A percentile compares a stretch with the other conserved stretches of the same genome.
Conservation (phyloP, 2,113 vertebrate species). For the Xiphophorus hellerii region DNA sequence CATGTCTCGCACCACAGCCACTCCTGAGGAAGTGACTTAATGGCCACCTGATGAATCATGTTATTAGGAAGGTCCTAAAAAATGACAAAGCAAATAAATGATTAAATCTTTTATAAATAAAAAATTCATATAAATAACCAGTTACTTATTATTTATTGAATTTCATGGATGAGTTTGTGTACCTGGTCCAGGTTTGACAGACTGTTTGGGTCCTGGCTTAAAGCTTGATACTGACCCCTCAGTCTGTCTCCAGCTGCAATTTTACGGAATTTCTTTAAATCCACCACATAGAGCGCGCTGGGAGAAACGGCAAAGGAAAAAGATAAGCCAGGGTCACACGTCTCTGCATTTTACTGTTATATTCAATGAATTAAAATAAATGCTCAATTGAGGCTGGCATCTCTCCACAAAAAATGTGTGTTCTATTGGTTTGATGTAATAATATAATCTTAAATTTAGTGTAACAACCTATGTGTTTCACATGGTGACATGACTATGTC, state of each 20-base stretch:
- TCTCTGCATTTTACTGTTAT: slow-evolving; percentile 1
- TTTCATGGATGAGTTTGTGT: background rate
- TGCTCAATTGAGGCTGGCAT: too few relatives aligned
- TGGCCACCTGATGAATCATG: slow-evolving; percentile 98
- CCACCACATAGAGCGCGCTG: slow-evolving; percentile 95
- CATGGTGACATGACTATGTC: too few relatives aligned
- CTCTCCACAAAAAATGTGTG: too few relatives aligned
- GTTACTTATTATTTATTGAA: background rate
- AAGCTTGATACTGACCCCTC: slow-evolving; percentile 93
- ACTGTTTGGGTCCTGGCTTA: slow-evolving; percentile 97
- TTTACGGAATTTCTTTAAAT: slow-evolving; percentile 94
- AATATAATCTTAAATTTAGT: background rate
- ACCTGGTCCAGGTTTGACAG: slow-evolving; percentile 98
- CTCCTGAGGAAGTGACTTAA: slow-evolving; percentile 96
- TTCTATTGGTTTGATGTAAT: too few relatives aligned
- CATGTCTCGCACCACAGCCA: slow-evolving; percentile 99
- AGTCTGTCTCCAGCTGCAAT: slow-evolving; percentile 95
- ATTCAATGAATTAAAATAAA: too few relatives aligned
- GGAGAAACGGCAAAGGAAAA: slow-evolving; percentile 9
- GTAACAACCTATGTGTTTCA: too few relatives aligned
- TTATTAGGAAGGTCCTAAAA: slow-evolving; percentile 96
- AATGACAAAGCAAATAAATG: background rate
- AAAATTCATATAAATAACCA: background rate
- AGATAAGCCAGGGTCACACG: background rate
- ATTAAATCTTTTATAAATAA: too few relatives aligned